Percentiles rank a stretch among this genome's conserved stretches.
Conservation (phyloP, 2,797 vertebrate species). For the Enteromius paludinosus region DNA sequence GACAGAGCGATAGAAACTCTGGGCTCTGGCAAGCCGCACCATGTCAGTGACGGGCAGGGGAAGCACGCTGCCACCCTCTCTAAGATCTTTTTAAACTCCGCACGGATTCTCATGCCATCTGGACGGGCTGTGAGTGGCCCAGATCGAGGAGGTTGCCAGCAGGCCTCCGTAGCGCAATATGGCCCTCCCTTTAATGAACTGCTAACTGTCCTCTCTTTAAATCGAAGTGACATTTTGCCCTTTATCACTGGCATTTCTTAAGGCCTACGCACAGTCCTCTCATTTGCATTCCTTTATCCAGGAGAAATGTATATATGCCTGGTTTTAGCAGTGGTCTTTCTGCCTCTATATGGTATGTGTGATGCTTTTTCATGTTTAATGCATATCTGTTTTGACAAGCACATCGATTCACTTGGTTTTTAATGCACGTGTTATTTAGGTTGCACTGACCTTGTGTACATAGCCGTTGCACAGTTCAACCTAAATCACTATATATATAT, state of each 20-base stretch:
- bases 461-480: conserved; percentile 50
- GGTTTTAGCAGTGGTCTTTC: conserved; percentile 25
- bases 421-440: conserved; percentile 41
- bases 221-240: conserved; percentile 63
- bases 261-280: conserved; percentile 39
- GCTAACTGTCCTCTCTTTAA: conserved; percentile 65
- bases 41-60: conserved; percentile 61
- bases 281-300: conserved; percentile 51
- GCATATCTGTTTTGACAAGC: conserved; percentile 43
- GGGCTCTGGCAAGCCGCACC: conserved; percentile 59
- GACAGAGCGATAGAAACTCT: conserved; percentile 40
- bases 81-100: conserved; percentile 69
- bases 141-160: conserved; percentile 64
- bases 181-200: conserved; percentile 70
- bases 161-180: conserved; percentile 66
- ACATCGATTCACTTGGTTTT: conserved; percentile 18
- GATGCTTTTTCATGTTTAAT: conserved; percentile 30
- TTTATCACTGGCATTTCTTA: conserved; percentile 61
- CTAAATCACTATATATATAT: conserved; percentile 53
- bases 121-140: conserved; percentile 68
- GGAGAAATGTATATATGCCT: conserved; percentile 1
- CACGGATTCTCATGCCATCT: conserved; percentile 69
- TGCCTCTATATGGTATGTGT: conserved; percentile 25
- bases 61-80: conserved; percentile 63
- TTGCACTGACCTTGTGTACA: conserved; percentile 32